These are phyloP conservation scores for Meles meles DNA, from an alignment of 2,113 vertebrate genomes.

Conservation along the genomic window DNA sequence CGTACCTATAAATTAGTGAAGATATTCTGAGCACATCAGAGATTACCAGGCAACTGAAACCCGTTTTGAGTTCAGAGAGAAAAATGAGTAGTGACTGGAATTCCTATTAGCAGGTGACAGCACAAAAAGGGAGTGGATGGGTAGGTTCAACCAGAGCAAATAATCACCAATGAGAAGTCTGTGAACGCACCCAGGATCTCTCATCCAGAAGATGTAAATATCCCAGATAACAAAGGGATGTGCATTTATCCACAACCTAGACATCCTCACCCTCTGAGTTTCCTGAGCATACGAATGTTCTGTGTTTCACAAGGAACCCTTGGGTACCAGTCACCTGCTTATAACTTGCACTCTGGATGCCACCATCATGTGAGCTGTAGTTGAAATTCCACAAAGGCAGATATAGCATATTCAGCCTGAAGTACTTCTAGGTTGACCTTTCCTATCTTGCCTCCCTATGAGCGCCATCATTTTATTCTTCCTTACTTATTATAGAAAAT, in stretches of 20 bases:
- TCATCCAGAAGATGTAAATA: neutral
- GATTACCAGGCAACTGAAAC: neutral
- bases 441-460: neutral
- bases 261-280: neutral
- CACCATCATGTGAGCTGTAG: neutral
- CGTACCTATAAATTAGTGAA: neutral
- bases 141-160: neutral
- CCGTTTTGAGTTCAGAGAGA: neutral
- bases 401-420: neutral
- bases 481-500: neutral
- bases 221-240: neutral
- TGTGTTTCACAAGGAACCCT: neutral
- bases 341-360: neutral
- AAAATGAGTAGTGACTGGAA: neutral
- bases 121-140: neutral
- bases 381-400: neutral
- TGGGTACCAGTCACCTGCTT: neutral
- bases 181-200: neutral
- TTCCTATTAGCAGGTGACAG: neutral
- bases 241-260: neutral
- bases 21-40: neutral
- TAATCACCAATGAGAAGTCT: neutral
- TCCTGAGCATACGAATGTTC: neutral
- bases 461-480: neutral
- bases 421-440: neutral